phyloP scores from a whole-genome alignment of 2,797 vertebrate genomes.

The Hoplostethus mediterraneus region DNA sequence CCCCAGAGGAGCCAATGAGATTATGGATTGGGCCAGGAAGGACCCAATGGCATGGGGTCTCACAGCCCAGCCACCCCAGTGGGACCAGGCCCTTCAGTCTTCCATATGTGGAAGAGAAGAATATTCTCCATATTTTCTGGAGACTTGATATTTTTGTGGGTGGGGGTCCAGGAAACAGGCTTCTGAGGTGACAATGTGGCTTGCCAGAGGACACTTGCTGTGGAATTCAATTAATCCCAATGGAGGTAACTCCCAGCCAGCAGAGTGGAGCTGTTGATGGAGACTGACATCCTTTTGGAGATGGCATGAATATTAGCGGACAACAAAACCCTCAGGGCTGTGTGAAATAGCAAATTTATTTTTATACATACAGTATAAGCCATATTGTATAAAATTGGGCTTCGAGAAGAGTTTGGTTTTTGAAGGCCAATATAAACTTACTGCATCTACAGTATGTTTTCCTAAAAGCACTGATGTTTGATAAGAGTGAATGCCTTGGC shows the following conservation, averaged over 20 bases:
- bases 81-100: conserved; percentile 91
- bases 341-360: conserved; percentile 93
- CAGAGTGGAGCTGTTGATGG: conserved; percentile 81
- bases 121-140: conserved; percentile 99
- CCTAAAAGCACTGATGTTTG: conserved; percentile 97
- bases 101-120: conserved; percentile 99
- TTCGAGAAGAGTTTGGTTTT: conserved; percentile 82
- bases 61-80: conserved; percentile 77
- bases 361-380: conserved; percentile 93
- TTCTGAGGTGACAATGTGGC: conserved; percentile 85
- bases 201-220: conserved; percentile 85
- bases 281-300: conserved; percentile 82
- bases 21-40: conserved; percentile 88
- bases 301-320: conserved; percentile 87
- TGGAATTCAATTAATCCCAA: conserved; percentile 81
- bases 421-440: conserved; percentile 91
- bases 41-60: conserved; percentile 82
- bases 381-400: conserved; percentile 84
- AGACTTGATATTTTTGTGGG: conserved; percentile 88
- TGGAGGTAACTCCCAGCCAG: conserved; percentile 71
- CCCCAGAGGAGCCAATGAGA: conserved; percentile 75
- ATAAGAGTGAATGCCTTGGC: conserved; percentile 79
- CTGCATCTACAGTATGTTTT: conserved; percentile 85
- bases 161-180: conserved; percentile 77
- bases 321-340: conserved; percentile 95